Base-by-base conservation (phyloP, 2,797 vertebrate genomes). In the Ibycter americanus region DNA sequence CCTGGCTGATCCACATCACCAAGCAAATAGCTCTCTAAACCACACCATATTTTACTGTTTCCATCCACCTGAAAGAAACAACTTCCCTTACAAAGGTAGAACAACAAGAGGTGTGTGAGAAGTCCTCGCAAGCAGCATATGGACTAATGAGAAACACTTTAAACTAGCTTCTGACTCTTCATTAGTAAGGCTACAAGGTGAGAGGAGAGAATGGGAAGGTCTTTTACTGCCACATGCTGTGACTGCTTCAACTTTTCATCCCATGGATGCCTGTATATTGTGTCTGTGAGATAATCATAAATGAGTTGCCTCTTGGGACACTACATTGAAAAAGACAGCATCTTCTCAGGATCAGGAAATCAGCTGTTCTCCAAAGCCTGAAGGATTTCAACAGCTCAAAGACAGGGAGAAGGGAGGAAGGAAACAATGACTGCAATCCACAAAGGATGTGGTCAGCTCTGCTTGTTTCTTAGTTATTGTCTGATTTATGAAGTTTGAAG, bases 301-400 rank as follows among this genome's bases (percentile, higher is more conserved):
- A 52, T 29, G 36, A 56, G 10, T 40, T 56, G 8, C 11, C 11
- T 27, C 2, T 34, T 71, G 62, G n/a, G 49, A 44, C 18, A 25
- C 34, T 56, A 5, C 36, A 80, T 4, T 19, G 54, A 82, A 71
- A 49, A 74, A 34, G 4, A 13, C 0, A 0, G 3, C 16, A 9
- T 46, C 55, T 36, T 71, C 31, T 70, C 52, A 47, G 21, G 14
- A 62, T 80, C 16, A 62, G 38, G 46, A 65, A 67, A 51, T 58
- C 27, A 36, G 9, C 7, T 81, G 5, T 18, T 86, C 14, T 54
- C 34, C 52, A 81, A 89, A 51, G 21, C 2, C 11, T 52, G 42
- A 19, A 44, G 42, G 17, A 15, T 68, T 89, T 87, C 44, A 81
- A 66, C 16, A 38, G 8, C 36, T n/a, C 12, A 55, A 87, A 70